Percentiles rank a stretch among this genome's conserved stretches.
These are phyloP conservation scores for Ennomos quercinarius DNA, from an alignment of 2,888 invertebrate species.

Conservation along the genomic window DNA sequence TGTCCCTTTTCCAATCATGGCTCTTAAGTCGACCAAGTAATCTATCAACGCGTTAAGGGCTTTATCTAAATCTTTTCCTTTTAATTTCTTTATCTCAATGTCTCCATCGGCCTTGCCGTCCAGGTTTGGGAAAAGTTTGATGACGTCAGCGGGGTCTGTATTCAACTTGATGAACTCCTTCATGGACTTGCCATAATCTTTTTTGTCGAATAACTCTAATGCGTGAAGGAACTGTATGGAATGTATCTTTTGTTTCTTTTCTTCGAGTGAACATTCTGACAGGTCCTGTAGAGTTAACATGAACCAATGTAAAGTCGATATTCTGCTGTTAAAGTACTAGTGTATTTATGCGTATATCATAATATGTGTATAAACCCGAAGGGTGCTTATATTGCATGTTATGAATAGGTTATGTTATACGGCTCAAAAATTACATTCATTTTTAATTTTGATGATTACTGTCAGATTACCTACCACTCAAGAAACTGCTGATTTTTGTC, in stretches of 20 bases:
- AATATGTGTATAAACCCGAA: too few species aligned
- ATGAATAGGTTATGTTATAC: too few species aligned
- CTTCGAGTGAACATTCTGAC: conserved; percentile 92
- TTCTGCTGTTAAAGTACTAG: too few species aligned
- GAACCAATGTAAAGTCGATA: too few species aligned
- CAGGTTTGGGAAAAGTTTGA: conserved; percentile 96
- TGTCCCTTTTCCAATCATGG: conserved; percentile 72
- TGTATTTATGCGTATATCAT: too few species aligned
- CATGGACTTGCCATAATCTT: conserved; percentile 96
- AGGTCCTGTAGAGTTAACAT: conserved; percentile 86
- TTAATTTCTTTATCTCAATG: conserved; percentile 81
- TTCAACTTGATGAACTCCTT: conserved; percentile 94
- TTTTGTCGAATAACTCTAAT: conserved; percentile 95
- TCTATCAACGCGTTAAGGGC: conserved; percentile 95
- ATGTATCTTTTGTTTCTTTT: conserved; percentile 92
- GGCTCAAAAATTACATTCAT: too few species aligned
- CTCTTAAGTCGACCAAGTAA: conserved; percentile 93
- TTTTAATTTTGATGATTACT: too few species aligned
- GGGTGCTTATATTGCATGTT: too few species aligned
- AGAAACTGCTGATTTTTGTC: too few species aligned
- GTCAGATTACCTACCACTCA: too few species aligned
- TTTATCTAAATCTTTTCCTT: conserved; percentile 94
- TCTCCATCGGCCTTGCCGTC: conserved; percentile 79
- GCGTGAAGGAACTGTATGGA: conserved; percentile 97
- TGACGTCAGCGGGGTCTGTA: conserved; percentile 98